Evolutionary conservation across 1,140 invertebrate species (phyloP), one percentile per base, ranked within the genome.

Genomic region (Elysia chlorotica): DNA sequence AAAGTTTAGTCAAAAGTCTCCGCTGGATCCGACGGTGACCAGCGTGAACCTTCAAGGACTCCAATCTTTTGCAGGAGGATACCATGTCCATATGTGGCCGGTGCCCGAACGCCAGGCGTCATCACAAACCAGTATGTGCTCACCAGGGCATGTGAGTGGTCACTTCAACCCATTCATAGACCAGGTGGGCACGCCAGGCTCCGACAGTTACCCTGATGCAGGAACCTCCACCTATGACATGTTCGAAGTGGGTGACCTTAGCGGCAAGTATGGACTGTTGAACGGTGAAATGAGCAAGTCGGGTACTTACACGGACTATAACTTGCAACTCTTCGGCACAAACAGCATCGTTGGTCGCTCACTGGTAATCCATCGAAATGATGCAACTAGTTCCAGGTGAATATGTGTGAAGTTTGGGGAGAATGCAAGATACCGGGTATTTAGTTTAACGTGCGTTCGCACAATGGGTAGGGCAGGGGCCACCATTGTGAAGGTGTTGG

Each of bases 231-330:
- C 95, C 3, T 91, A 78, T 35, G 84, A 85, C 71, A 74, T 79
- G 62, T 85, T 83, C 82, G 92, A 94, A 88, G 90, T 96, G 79
- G 96, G 96, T 0, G 96, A 98, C 87, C 86, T 99, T 2, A 94
- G 94, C 65, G 95, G 95, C 5, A 99, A 98, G 88, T 91, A 94
- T 86, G 96, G 95, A 0, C 71, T 77, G 0, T 76, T 91, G 10
- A 76, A 76, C 19, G 85, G 81, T 28, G 75, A 83, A 35, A 77
- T 81, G 23, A 88, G 89, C 1, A 82, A 94, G 2, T 90, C 92
- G 57, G 86, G 88, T 17, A 85, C 87, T 41, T 94, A 92, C 81
- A 94, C 92, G 90, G 96, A 99, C 86, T 90, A 92, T 2, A 96
- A 93, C 87, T 88, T 98, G 62, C 95, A 95, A 0, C 87, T 98